A percentile compares a stretch with the other conserved stretches of the same genome.
phyloP scores from a whole-genome alignment of 53 echinoderm and acorn worm species.

The Hippasteria phrygiana region DNA sequence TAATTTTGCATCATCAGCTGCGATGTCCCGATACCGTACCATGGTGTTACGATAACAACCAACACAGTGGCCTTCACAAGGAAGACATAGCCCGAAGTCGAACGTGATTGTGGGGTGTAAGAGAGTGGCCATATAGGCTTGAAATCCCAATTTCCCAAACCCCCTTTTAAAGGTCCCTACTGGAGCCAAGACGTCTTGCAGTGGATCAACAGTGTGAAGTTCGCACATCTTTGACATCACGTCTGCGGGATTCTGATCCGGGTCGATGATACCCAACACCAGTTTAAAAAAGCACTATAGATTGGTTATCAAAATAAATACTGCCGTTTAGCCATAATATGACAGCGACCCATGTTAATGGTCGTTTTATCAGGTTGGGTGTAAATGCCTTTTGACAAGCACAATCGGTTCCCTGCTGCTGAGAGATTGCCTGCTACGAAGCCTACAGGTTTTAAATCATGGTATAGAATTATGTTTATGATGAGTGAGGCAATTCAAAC shows the following conservation, averaged over 20 bases:
- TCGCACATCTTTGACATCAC: background rate
- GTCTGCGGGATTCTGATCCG: background rate
- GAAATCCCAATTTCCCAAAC: background rate
- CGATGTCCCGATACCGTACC: background rate
- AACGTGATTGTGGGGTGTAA: background rate
- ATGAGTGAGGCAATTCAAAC: background rate
- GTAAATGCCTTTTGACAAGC: background rate
- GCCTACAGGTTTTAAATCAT: background rate
- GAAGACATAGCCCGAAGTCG: background rate
- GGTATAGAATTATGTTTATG: background rate
- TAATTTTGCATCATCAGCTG: background rate
- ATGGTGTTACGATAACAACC: background rate
- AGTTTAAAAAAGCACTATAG: conserved; percentile 22
- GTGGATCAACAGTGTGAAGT: background rate
- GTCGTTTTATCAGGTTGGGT: background rate
- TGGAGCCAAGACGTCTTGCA: background rate
- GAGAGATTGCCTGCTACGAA: background rate
- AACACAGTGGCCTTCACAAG: background rate
- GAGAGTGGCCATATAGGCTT: background rate
- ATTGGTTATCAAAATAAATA: conserved; percentile 3
- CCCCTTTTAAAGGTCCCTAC: background rate
- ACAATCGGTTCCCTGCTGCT: background rate
- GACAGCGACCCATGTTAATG: background rate
- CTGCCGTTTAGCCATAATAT: background rate
- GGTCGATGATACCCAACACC: background rate